Evolutionary conservation across 2,888 invertebrate species (phyloP).

Genomic region (Ectobius pallidus): DNA sequence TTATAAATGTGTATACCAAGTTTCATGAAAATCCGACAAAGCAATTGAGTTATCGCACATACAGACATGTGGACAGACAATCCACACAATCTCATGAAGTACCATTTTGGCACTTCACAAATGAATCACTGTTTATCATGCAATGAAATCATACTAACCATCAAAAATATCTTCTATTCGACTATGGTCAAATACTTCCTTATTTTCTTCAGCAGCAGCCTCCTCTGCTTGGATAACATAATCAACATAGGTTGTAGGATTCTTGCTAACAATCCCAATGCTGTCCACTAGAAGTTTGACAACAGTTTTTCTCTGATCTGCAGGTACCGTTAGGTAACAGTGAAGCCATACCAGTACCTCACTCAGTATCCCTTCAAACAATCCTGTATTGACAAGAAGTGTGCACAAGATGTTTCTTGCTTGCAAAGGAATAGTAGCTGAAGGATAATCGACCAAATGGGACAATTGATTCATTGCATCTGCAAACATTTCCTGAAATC

Average conservation of each 20-base stretch:
- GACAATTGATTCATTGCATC: neutral
- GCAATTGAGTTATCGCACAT: too few species aligned
- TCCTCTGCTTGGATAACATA: constrained; percentile 8
- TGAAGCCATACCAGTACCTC: constrained; percentile 74
- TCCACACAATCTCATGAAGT: too few species aligned
- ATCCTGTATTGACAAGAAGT: constrained; percentile 66
- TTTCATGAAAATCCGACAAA: too few species aligned
- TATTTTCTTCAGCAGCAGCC: neutral
- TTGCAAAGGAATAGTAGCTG: constrained; percentile 47
- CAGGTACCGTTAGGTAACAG: constrained; percentile 49
- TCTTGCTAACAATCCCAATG: neutral
- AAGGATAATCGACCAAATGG: neutral
- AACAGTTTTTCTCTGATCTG: neutral
- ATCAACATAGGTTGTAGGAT: constrained; percentile 8
- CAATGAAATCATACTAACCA: neutral
- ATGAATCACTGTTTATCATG: too few species aligned
- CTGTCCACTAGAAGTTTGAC: constrained; percentile 13
- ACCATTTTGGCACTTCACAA: too few species aligned
- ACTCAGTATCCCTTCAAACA: constrained; percentile 67
- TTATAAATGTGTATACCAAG: too few species aligned
- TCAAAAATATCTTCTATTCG: constrained; percentile 2
- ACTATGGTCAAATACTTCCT: neutral
- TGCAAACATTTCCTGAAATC: neutral
- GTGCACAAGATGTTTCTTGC: constrained; percentile 61
- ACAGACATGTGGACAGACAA: too few species aligned